Percentiles rank a stretch among this genome's conserved stretches.
Evolutionary conservation across 2,113 vertebrate species (phyloP).

Genomic region (Engystomops pustulosus): DNA sequence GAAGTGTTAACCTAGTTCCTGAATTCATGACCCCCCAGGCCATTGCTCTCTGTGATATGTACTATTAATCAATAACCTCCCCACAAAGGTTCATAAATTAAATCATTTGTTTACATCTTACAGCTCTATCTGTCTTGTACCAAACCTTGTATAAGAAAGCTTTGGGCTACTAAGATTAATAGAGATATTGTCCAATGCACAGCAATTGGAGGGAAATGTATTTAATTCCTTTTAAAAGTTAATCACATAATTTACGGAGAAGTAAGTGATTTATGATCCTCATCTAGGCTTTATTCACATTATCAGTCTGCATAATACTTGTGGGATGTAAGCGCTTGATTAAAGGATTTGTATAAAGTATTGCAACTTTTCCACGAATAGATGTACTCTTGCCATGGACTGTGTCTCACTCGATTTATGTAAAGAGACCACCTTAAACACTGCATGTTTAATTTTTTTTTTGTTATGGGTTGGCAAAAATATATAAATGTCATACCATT

Average conservation of each 20-base stretch:
- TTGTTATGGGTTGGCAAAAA: too few species aligned
- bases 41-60: constrained; percentile 58
- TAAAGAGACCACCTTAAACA: too few species aligned
- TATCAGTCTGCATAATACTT: not conserved
- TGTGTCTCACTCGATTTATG: too few species aligned
- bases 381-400: not conserved
- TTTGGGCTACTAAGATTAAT: constrained; percentile 51
- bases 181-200: constrained; percentile 23
- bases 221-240: not conserved
- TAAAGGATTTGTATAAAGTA: not conserved
- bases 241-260: not conserved
- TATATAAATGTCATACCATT: too few species aligned
- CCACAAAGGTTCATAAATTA: constrained; percentile 61
- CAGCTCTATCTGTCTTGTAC: constrained; percentile 51
- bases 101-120: constrained; percentile 61
- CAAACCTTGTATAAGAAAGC: constrained; percentile 54
- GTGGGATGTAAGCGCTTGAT: not conserved
- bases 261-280: constrained; percentile 9
- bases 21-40: constrained; percentile 58
- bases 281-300: not conserved
- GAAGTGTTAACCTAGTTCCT: constrained; percentile 58
- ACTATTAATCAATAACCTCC: constrained; percentile 65
- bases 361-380: too few species aligned
- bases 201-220: not conserved
- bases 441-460: too few species aligned